phyloP scores from a whole-genome alignment of 2,797 vertebrate genomes.

The Sebastes cheni region DNA sequence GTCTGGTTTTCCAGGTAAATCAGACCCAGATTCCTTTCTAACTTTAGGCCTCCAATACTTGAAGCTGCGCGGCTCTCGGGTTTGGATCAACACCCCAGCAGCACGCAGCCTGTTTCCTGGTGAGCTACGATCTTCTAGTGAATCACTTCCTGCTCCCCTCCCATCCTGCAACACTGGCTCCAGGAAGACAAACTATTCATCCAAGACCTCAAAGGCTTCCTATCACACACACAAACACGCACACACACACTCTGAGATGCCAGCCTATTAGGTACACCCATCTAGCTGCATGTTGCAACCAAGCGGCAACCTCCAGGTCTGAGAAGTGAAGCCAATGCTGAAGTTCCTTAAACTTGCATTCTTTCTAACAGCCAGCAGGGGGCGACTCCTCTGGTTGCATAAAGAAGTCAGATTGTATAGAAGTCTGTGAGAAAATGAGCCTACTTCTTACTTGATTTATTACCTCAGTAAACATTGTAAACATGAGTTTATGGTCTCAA shows the following conservation, averaged over 20 bases:
- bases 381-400: no score
- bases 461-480: no score
- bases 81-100: slow-evolving; percentile 28
- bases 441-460: no score
- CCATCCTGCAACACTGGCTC: slow-evolving; percentile 67
- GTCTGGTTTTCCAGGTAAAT: not conserved
- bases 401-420: no score
- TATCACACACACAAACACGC: slow-evolving; percentile 17
- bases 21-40: not conserved
- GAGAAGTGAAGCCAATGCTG: not conserved
- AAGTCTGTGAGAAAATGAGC: no score
- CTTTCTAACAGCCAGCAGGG: no score
- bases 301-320: not conserved
- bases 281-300: not conserved
- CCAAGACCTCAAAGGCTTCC: slow-evolving; percentile 63
- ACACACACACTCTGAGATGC: not conserved
- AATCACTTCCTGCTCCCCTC: slow-evolving; percentile 71
- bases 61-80: not conserved
- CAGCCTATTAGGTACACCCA: not conserved
- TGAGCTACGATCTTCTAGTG: slow-evolving; percentile 29
- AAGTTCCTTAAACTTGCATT: no score
- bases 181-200: slow-evolving; percentile 65
- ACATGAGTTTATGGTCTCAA: no score
- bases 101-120: slow-evolving; percentile 49
- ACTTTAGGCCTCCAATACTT: not conserved